Conservation (phyloP, 2,888 invertebrate species). For the Drosophila aldrichi region DNA sequence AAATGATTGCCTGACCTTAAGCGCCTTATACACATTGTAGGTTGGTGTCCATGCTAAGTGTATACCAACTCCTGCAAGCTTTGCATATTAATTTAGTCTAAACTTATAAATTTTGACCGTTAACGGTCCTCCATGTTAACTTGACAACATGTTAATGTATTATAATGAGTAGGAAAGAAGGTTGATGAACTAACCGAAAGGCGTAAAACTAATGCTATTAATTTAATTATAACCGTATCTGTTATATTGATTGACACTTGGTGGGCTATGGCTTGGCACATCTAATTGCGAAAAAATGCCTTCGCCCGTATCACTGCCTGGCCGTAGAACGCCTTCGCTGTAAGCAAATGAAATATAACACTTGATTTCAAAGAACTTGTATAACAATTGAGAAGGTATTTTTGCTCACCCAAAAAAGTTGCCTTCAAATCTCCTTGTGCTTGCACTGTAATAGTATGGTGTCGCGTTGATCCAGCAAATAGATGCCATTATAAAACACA, state of each 20-base stretch:
- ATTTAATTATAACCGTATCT: slow-evolving; percentile 11
- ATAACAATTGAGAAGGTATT: neutral
- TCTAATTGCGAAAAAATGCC: slow-evolving; percentile 35
- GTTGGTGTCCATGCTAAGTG: neutral
- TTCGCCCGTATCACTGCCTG: slow-evolving; percentile 31
- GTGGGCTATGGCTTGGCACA: slow-evolving; percentile 24
- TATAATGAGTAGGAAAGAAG: neutral
- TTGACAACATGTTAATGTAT: neutral
- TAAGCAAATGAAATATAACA: neutral
- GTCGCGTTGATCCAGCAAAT: slow-evolving; percentile 11
- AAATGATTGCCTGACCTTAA: neutral
- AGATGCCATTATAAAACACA: slow-evolving; percentile 16
- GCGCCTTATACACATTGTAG: neutral
- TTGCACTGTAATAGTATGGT: slow-evolving; percentile 16
- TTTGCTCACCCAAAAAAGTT: slow-evolving; percentile 35
- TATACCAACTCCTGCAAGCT: slow-evolving; percentile 16
- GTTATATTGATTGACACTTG: neutral
- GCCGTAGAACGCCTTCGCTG: slow-evolving; percentile 40
- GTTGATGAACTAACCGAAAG: neutral
- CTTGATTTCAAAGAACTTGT: neutral
- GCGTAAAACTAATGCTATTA: neutral
- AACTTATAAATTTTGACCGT: neutral
- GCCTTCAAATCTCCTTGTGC: slow-evolving; percentile 14
- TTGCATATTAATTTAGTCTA: neutral
- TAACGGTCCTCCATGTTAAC: neutral